A percentile compares a stretch with the other conserved stretches of the same genome.
Evolutionary conservation across 2,113 vertebrate species (phyloP).

Genomic region (Otolemur garnettii): DNA sequence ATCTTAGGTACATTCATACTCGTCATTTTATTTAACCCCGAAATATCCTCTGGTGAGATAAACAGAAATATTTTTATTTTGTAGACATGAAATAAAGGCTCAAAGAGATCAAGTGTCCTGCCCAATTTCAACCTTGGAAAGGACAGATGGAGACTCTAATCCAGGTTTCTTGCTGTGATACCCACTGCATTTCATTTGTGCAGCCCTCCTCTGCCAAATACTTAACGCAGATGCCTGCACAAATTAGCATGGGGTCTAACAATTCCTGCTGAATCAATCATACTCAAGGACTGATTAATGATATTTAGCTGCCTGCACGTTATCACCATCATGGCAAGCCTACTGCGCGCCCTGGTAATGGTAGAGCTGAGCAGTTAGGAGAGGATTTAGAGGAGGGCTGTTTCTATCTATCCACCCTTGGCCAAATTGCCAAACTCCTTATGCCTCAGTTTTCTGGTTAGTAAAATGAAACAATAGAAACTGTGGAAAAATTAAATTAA

Average conservation of each 20-base stretch:
- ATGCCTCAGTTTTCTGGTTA: not conserved
- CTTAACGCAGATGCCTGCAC: accelerated
- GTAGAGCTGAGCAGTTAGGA: accelerated
- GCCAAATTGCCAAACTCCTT: not conserved
- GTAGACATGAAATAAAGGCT: not conserved
- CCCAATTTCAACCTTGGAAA: not conserved
- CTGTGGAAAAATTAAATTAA: not conserved
- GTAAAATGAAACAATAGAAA: not conserved
- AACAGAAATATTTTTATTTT: not conserved
- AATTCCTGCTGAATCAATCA: not conserved
- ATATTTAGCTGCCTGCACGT: not conserved
- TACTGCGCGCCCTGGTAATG: accelerated
- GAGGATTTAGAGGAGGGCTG: accelerated
- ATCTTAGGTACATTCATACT: not conserved
- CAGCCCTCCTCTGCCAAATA: not conserved
- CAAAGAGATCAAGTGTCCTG: not conserved
- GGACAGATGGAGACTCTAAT: not conserved
- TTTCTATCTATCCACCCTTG: not conserved
- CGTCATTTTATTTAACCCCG: not conserved
- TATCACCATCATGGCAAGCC: not conserved
- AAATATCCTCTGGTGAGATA: not conserved
- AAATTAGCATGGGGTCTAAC: not conserved
- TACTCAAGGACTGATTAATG: not conserved
- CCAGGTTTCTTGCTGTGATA: not conserved
- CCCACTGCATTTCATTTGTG: not conserved